Evolutionary conservation across 2,797 vertebrate species (phyloP).

Genomic region (Enteromius anoplus): DNA sequence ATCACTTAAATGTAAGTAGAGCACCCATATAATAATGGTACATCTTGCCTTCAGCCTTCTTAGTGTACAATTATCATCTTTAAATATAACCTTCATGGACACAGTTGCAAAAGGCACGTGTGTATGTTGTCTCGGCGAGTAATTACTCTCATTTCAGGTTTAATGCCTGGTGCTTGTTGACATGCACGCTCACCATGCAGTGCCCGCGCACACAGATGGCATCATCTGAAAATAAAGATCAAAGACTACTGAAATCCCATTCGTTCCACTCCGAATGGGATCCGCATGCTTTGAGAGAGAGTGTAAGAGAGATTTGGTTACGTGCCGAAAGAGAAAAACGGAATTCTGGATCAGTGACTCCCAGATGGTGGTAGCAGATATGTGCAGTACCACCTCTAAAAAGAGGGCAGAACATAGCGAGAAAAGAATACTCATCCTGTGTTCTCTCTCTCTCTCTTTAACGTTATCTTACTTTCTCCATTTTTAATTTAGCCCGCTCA

Average conservation of each 20-base stretch:
- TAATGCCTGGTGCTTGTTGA: conserved; percentile 70
- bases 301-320: conserved; percentile 45
- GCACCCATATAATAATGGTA: background rate
- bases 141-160: conserved; percentile 77
- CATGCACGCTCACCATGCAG: conserved; percentile 59
- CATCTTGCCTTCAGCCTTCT: background rate
- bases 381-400: conserved; percentile 60
- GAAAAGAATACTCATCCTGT: background rate
- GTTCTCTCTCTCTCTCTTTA: background rate
- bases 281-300: conserved; percentile 68
- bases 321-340: conserved; percentile 61
- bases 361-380: conserved; percentile 74
- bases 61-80: conserved; percentile 34
- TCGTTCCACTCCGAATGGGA: conserved; percentile 73
- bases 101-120: conserved; percentile 61
- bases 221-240: conserved; percentile 78
- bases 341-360: conserved; percentile 69
- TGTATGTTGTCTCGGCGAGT: conserved; percentile 64
- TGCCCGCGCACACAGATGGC: conserved; percentile 73
- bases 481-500: background rate
- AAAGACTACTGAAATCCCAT: conserved; percentile 79
- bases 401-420: conserved; percentile 58
- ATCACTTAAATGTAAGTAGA: background rate
- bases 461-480: conserved; percentile 2
- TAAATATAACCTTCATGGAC: conserved; percentile 52